These are phyloP conservation scores for Lissocephala sabroskyi DNA, from an alignment of 2,888 invertebrate species.

Conservation along the genomic window DNA sequence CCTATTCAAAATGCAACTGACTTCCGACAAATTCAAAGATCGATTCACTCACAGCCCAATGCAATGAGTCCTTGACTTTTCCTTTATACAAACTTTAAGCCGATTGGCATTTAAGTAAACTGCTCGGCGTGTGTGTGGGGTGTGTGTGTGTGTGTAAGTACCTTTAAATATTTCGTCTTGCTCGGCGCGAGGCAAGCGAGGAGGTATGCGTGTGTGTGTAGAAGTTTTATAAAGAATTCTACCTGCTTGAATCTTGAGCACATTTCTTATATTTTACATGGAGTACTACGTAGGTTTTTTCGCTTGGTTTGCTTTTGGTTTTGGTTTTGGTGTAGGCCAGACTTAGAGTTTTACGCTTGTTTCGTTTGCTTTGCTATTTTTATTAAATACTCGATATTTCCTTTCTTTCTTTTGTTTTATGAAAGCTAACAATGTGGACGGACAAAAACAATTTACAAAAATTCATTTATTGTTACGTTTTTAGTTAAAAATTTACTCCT, in stretches of 20 bases:
- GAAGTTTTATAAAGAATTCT: conserved; percentile 7
- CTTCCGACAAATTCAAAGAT: conserved; percentile 7
- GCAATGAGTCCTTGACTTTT: conserved; percentile 35
- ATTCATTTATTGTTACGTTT: conserved; percentile 62
- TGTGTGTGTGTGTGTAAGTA: neutral
- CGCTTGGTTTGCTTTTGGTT: too few relatives aligned
- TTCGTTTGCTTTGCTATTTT: conserved; percentile 6
- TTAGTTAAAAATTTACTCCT: conserved; percentile 24
- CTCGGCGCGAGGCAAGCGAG: too few relatives aligned
- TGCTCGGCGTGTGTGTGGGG: neutral
- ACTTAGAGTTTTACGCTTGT: too few relatives aligned
- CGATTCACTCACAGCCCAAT: conserved; percentile 51
- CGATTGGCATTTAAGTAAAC: neutral
- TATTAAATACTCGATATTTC: conserved; percentile 5
- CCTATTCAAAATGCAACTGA: neutral
- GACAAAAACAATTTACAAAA: conserved; percentile 71
- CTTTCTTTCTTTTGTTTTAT: conserved; percentile 34
- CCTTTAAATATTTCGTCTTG: conserved; percentile 1
- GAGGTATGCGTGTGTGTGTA: conserved; percentile 3
- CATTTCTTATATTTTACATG: too few relatives aligned
- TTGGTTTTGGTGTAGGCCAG: too few relatives aligned
- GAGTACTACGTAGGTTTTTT: conserved; percentile 8
- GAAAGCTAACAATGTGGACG: conserved; percentile 73
- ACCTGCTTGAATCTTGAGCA: too few relatives aligned
- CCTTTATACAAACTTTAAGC: too few relatives aligned